phyloP scores from a whole-genome alignment of 37 sponge, comb jelly and placozoan species.

The Theonella swinhoei region DNA sequence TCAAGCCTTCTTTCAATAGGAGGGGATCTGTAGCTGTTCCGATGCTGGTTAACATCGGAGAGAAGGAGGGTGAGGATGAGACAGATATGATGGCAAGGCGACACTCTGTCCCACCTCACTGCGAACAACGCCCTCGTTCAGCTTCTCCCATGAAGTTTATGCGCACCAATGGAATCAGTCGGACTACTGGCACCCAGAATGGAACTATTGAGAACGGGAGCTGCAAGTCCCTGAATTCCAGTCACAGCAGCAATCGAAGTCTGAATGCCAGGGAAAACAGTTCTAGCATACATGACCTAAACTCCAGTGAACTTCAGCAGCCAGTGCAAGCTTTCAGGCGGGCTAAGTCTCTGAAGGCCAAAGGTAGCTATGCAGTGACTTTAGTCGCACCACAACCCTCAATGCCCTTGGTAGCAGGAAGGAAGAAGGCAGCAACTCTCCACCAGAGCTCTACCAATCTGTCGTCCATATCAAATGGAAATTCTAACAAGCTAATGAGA shows the following conservation, averaged over 20 bases:
- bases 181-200: not conserved
- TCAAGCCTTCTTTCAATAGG: not conserved
- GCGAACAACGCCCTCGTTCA: conserved; percentile 28
- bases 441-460: conserved; percentile 10
- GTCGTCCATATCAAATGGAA: conserved; percentile 12
- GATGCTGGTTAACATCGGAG: not conserved
- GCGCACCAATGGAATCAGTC: conserved; percentile 2
- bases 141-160: conserved; percentile 43
- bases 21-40: conserved; percentile 5
- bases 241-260: conserved; percentile 9
- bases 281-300: conserved; percentile 45
- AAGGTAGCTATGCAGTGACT: not conserved
- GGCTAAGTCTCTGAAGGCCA: conserved; percentile 47
- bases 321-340: conserved; percentile 21
- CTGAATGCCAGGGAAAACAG: conserved; percentile 12
- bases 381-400: not conserved
- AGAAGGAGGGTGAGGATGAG: not conserved
- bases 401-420: conserved; percentile 33
- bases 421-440: conserved; percentile 32
- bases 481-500: conserved; percentile 9
- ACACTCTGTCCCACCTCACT: not conserved
- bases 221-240: conserved; percentile 27
- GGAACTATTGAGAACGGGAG: conserved; percentile 2
- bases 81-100: not conserved
- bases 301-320: not conserved